Evolutionary conservation across 2,113 vertebrate species (phyloP).

Genomic region (Potamarius usumacintae): DNA sequence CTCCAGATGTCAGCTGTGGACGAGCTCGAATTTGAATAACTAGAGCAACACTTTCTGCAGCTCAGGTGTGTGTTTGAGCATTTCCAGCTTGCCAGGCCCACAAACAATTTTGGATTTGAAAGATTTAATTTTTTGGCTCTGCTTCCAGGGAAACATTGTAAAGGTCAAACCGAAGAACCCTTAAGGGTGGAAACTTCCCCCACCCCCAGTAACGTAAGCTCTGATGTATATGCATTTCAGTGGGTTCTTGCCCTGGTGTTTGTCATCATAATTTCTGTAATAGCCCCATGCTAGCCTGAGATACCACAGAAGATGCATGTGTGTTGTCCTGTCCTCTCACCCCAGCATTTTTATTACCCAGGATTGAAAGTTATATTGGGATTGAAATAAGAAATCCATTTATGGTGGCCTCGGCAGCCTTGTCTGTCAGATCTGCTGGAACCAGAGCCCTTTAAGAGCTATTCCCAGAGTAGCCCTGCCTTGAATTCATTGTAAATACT

Average conservation of each 20-base stretch:
- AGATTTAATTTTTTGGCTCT: not conserved
- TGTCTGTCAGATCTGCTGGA: slow-evolving; percentile 60
- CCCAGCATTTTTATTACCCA: slow-evolving; percentile 38
- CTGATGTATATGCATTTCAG: not conserved
- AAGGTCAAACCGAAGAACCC: not conserved
- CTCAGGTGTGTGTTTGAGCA: not conserved
- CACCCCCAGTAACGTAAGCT: not conserved
- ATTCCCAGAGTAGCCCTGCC: slow-evolving; percentile 66
- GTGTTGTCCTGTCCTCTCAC: slow-evolving; percentile 15
- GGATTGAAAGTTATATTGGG: slow-evolving; percentile 48
- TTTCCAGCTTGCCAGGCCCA: not conserved
- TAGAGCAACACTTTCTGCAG: not conserved
- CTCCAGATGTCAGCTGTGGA: not conserved
- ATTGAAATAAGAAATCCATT: slow-evolving; percentile 70
- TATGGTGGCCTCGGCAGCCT: slow-evolving; percentile 62
- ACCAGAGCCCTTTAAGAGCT: slow-evolving; percentile 68
- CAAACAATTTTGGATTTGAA: not conserved
- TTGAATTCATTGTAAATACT: slow-evolving; percentile 70
- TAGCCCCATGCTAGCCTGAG: not conserved
- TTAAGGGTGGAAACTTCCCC: not conserved
- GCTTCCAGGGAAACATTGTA: not conserved
- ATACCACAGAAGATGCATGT: not conserved
- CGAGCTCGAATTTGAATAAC: not conserved
- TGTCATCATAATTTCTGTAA: slow-evolving; percentile 6
- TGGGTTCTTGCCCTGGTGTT: slow-evolving; percentile 1